Evolutionary conservation across 2,113 vertebrate genomes (phyloP).

Genomic region (Pelusios castaneus): DNA sequence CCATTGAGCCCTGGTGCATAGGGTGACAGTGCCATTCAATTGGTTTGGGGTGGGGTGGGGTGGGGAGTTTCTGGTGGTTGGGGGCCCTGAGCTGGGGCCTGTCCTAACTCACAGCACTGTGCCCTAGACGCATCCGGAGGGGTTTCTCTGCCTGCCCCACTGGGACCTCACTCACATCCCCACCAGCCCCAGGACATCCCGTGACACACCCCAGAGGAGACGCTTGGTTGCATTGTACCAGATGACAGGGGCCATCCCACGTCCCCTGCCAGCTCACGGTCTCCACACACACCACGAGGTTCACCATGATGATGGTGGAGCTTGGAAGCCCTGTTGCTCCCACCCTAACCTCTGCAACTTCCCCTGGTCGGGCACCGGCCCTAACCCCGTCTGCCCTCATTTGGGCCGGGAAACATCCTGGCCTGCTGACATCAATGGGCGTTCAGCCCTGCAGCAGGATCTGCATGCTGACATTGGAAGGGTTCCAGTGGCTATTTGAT

Average conservation of each 20-base stretch:
- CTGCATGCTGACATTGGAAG: neutral
- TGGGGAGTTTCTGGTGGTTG: neutral
- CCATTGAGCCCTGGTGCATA: fast-evolving
- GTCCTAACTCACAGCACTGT: neutral
- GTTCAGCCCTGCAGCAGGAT: neutral
- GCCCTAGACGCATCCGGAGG: neutral
- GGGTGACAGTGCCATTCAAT: neutral
- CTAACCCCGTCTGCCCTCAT: neutral
- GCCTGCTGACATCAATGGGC: neutral
- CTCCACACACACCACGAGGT: neutral
- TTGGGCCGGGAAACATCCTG: neutral
- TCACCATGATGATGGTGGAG: neutral
- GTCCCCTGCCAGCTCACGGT: neutral
- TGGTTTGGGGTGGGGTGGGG: too few relatives aligned
- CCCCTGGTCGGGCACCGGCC: neutral
- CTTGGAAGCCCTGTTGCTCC: neutral
- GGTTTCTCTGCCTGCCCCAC: neutral
- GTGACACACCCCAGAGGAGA: neutral
- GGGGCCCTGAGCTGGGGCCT: neutral
- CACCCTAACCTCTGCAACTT: neutral
- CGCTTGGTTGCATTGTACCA: neutral
- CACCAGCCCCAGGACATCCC: neutral
- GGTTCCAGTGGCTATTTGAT: neutral
- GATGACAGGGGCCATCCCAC: neutral
- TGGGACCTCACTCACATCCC: neutral